Percentiles rank a stretch among this genome's conserved stretches.
Evolutionary conservation across 2,797 vertebrate genomes (phyloP).

Genomic region (Streptopelia turtur): DNA sequence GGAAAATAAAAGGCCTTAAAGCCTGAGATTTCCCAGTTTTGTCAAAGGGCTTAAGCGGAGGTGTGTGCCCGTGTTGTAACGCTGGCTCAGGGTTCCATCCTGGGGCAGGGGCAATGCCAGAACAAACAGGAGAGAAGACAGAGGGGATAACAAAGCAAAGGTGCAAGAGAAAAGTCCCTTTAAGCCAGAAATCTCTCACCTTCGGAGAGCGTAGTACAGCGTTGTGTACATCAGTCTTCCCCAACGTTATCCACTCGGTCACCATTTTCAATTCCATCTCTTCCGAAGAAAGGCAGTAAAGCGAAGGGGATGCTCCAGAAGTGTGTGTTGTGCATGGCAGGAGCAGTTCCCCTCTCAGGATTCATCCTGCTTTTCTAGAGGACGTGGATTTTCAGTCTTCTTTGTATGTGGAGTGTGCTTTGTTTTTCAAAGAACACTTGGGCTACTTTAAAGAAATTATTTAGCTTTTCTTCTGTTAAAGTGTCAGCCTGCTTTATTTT

Average conservation of each 20-base stretch:
- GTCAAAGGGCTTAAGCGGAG: background rate
- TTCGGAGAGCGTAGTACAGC: background rate
- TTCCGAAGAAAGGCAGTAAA: background rate
- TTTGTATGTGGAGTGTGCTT: background rate
- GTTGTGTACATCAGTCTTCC: background rate
- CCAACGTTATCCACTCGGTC: background rate
- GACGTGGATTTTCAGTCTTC: background rate
- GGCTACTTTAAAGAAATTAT: background rate
- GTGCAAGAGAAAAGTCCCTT: background rate
- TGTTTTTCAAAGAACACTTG: background rate
- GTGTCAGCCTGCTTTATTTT: background rate
- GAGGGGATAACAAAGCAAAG: background rate
- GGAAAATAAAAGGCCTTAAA: background rate
- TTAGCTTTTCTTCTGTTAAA: background rate
- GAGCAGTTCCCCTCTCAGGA: background rate
- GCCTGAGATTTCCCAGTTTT: background rate
- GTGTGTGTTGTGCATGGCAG: accelerated
- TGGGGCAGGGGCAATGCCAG: background rate
- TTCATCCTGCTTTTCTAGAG: background rate
- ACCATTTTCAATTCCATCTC: background rate
- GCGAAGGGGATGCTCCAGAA: background rate
- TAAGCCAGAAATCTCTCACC: background rate
- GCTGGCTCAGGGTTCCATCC: background rate
- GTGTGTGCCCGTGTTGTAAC: background rate
- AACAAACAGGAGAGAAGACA: background rate